Base-by-base conservation (phyloP, 2,888 invertebrate species). In the Plebejus anna region DNA sequence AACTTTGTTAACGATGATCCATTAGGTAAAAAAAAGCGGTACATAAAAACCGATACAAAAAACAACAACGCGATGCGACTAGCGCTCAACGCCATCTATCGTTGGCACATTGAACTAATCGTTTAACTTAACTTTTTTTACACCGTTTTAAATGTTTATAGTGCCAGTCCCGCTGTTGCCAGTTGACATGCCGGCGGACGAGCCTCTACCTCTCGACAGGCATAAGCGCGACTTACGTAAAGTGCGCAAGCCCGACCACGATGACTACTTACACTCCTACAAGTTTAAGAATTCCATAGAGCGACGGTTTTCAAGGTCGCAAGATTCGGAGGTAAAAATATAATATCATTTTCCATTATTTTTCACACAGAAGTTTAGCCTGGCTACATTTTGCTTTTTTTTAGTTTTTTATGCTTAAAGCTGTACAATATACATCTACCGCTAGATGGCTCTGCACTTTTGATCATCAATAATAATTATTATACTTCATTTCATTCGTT, bases 231-330 rank as follows among this genome's bases (percentile, higher is more conserved):
- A 92, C 1, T 83, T 93, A 1, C 86, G 94, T 1, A 82, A 89
- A 7, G 86, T 92, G 4, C 84, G 94, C 76, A 94, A 95, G 36
- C 90, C 92, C 0, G 94, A 92, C 0, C 89, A 88, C 81, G 94
- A 94, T 78, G 94, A 90, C 84, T 94, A 89, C 82, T 91, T 95
- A 73, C 95, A 95, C 82, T 95, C 95, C 1, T 98, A 98, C 93
- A 98, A 98, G 92, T 98, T 98, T 93, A 99, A 99, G 92, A 98
- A 97, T 84, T 97, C 97, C 85, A 98, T 99, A 81, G 98, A 98
- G 85, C 96, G 98, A 86, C 94, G 98, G 78, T 98, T 98, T 81
- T 95, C 95, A 1, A 92, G 95, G 79, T 95, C 94, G 38, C 94
- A 94, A 80, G 95, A 95, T 77, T 84, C 82, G 28, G 92, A 92